A percentile compares a stretch with the other conserved stretches of the same genome.
These are phyloP conservation scores for Phyllotreta cruciferae DNA, from an alignment of 2,888 invertebrate species.

Conservation along the genomic window DNA sequence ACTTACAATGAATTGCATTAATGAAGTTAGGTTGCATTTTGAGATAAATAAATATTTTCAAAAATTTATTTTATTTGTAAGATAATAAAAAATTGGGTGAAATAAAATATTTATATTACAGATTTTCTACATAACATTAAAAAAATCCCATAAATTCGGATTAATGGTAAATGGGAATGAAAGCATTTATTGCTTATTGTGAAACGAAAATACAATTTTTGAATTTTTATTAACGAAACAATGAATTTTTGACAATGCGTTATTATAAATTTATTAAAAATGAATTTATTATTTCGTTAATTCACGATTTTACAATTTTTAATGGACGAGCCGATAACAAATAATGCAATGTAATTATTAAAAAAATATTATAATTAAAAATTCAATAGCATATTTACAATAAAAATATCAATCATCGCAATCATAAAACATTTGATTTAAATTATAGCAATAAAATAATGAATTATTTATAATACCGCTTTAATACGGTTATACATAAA, in stretches of 20 bases:
- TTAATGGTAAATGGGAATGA: too few species aligned
- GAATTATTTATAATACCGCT: slow-evolving; percentile 3
- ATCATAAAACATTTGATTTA: not conserved
- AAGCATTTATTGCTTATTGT: not conserved
- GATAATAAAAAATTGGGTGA: too few species aligned
- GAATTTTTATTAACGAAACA: not conserved
- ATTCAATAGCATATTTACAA: slow-evolving; percentile 5
- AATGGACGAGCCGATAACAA: not conserved
- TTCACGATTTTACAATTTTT: not conserved
- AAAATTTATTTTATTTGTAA: too few species aligned
- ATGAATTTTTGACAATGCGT: slow-evolving; percentile 4
- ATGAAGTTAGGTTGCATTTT: too few species aligned
- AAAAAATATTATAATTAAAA: not conserved
- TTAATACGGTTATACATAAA: not conserved
- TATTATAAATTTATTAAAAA: slow-evolving; percentile 6
- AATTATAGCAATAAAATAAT: slow-evolving; percentile 6
- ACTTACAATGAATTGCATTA: too few species aligned
- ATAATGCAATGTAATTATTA: not conserved
- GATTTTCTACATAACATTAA: too few species aligned
- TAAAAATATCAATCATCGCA: not conserved
- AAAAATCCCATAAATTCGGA: too few species aligned
- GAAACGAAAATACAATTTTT: slow-evolving; percentile 1
- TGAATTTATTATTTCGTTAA: not conserved
- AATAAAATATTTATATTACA: too few species aligned
- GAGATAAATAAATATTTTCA: too few species aligned